Conservation (phyloP, 1,140 invertebrate genomes). For the Caenorhabditis brenneri region DNA sequence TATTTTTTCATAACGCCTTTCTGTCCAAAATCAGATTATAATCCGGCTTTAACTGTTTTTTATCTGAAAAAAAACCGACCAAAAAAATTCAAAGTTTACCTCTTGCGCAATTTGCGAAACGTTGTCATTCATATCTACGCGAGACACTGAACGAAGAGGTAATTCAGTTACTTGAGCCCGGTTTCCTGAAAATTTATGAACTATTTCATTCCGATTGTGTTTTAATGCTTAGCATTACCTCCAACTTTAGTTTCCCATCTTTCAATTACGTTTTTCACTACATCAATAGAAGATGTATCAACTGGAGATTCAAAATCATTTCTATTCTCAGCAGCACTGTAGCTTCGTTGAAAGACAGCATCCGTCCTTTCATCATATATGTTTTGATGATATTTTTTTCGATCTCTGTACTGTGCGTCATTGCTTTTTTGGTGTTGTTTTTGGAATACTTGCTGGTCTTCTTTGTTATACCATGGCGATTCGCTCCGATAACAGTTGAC, state of each 20-base stretch:
- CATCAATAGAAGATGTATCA: slow-evolving; percentile 36
- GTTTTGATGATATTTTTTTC: background rate
- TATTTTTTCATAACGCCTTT: too few relatives aligned
- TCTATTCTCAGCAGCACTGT: background rate
- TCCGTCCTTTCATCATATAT: background rate
- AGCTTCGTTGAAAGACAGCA: background rate
- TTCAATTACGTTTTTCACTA: slow-evolving; percentile 22
- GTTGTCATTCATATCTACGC: slow-evolving; percentile 22
- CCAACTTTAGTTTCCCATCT: slow-evolving; percentile 24
- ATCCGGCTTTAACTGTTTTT: background rate
- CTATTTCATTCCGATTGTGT: background rate
- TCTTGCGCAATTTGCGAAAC: background rate
- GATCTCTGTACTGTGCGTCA: too few relatives aligned
- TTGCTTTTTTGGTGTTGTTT: background rate
- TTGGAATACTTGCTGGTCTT: background rate
- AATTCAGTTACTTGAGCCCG: background rate
- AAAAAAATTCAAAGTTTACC: background rate
- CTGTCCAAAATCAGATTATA: too few relatives aligned
- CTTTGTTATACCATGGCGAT: background rate
- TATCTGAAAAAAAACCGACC: too few relatives aligned
- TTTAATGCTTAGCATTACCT: background rate
- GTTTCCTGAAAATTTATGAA: background rate
- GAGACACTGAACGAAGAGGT: background rate
- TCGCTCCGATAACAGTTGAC: background rate
- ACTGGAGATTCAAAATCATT: background rate